Conservation (phyloP, 1,140 invertebrate genomes). For the Hycleus phaleratus region DNA sequence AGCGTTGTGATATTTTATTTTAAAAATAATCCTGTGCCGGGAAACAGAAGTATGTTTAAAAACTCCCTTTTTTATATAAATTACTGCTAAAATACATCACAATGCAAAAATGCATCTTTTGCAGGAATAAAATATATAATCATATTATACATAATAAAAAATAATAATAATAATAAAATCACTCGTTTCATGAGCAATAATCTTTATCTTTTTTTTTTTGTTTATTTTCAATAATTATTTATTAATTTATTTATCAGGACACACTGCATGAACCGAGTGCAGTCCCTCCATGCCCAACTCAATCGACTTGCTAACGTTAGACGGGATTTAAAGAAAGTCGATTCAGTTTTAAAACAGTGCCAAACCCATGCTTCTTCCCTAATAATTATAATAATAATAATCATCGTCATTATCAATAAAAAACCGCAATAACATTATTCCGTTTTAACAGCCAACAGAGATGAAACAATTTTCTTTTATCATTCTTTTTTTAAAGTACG, state of each 20-base stretch:
- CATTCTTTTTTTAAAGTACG: conserved; percentile 5
- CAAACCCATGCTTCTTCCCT: conserved; percentile 28
- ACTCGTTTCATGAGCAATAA: conserved; percentile 43
- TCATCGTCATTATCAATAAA: too few relatives aligned
- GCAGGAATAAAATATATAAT: conserved; percentile 71
- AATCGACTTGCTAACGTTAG: conserved; percentile 31
- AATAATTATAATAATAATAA: too few relatives aligned
- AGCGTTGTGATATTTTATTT: neutral
- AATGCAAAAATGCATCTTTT: conserved; percentile 66
- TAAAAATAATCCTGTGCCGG: conserved; percentile 17
- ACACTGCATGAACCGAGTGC: conserved; percentile 34
- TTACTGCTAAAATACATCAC: conserved; percentile 73
- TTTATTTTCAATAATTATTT: too few relatives aligned
- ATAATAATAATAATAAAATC: conserved; percentile 29
- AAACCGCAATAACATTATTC: conserved; percentile 4
- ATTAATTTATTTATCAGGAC: conserved; percentile 3
- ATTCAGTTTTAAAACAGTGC: conserved; percentile 20
- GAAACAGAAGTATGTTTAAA: conserved; percentile 39
- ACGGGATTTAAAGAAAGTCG: conserved; percentile 14
- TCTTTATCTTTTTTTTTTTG: conserved; percentile 9
- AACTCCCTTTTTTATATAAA: conserved; percentile 44
- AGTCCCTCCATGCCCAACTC: conserved; percentile 37
- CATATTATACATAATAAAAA: conserved; percentile 61
- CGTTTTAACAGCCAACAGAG: conserved; percentile 10
- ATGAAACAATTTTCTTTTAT: too few relatives aligned